Conservation (phyloP, 1,140 invertebrate species). For the Cotesia glomerata region DNA sequence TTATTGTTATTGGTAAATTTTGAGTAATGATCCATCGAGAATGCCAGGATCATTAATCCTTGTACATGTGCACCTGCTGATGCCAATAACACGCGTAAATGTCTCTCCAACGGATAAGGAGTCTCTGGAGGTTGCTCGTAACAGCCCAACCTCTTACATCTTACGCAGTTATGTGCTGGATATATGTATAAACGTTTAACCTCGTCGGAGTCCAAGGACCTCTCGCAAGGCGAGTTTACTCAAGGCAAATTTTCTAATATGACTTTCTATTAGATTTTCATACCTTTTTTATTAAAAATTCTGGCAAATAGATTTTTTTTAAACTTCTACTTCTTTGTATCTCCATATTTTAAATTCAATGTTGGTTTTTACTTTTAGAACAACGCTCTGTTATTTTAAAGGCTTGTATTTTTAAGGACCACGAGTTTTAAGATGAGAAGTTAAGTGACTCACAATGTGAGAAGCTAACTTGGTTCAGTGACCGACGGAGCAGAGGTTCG, state of each 20-base stretch:
- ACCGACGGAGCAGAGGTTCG: neutral
- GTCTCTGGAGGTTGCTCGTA: too few relatives aligned
- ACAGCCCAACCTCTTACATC: neutral
- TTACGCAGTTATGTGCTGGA: neutral
- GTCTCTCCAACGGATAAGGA: too few relatives aligned
- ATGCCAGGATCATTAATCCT: neutral
- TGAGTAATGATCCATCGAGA: neutral
- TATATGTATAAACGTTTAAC: neutral
- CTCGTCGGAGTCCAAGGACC: constrained; percentile 9
- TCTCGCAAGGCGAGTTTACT: neutral
- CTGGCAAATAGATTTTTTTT: neutral
- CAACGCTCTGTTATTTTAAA: too few relatives aligned
- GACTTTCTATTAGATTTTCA: neutral
- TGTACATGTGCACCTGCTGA: neutral
- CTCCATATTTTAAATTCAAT: too few relatives aligned
- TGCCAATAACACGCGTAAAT: neutral
- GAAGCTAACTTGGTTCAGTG: neutral
- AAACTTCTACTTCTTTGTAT: too few relatives aligned
- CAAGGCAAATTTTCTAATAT: constrained; percentile 1
- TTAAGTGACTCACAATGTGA: too few relatives aligned
- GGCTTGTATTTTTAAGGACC: too few relatives aligned
- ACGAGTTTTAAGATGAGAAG: too few relatives aligned
- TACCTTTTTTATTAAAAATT: neutral
- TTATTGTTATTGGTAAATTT: neutral
- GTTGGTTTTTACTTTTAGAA: too few relatives aligned